Base-by-base conservation (phyloP, 2,113 vertebrate species). In the Bubalus kerabau region DNA sequence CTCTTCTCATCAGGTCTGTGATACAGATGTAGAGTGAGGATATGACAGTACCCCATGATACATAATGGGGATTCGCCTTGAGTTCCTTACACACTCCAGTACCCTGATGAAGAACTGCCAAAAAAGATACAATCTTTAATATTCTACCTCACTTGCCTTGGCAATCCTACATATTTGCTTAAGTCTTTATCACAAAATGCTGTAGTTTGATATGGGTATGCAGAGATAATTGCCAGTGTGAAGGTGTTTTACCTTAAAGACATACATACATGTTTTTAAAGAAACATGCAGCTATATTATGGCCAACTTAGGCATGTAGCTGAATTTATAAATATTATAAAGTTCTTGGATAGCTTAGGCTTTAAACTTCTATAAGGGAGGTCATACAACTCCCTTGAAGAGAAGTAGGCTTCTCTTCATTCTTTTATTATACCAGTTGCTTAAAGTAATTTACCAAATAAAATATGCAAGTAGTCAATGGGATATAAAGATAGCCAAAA, bases 91-190 rank as follows among this genome's bases (percentile, higher is more conserved):
- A 59, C 92, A 26, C 23, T 46, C 78, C 48, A 95, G 89, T 71
- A 78, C 48, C 40, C 97, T 97, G 95, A 92, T 93, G 97, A 98
- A 98, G 97, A 98, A 36, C 98, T 98, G 95, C 92, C 96, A 97
- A 81, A 92, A 82, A 86, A 98, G 98, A 99, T 98, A 98, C 14
- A 74, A 97, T 98, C 98, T 99, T 98, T 98, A 99, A 98, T 99
- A 98, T 98, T 98, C 89, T n/a, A 78, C 54, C 78, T 23, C 92
- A 97, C 81, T 98, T 98, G 40, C 60, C 87, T 93, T 96, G 84
- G 86, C 95, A 97, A 56, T 98, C 92, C 95, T 97, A 67, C 82
- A 28, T 96, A 96, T 87, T 95, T 98, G 95, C 98, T 97, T 97
- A 98, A 98, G 93, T 97, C 93, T 86, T 97, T 97, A 62, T 98